These are phyloP conservation scores for Phocoena sinus DNA, from an alignment of 2,113 vertebrate species.

Conservation along the genomic window DNA sequence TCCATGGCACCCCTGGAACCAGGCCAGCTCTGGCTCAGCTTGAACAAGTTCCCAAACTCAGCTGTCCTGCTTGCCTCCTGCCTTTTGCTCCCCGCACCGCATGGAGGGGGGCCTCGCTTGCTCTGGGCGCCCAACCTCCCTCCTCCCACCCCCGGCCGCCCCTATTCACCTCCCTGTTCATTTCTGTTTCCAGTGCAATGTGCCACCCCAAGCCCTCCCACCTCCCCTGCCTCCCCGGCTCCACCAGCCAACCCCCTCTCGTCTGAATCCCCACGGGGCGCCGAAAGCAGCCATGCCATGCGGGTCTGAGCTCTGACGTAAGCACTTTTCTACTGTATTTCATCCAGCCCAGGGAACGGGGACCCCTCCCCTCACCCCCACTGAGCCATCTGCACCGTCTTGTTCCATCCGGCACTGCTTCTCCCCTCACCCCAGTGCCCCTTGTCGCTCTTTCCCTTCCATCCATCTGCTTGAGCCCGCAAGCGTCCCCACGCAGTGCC, in stretches of 20 bases:
- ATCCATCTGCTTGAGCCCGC: slow-evolving; percentile 8
- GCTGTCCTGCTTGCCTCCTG: slow-evolving; percentile 36
- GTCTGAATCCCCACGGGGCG: slow-evolving; percentile 83
- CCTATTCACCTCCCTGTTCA: slow-evolving; percentile 77
- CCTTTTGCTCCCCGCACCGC: background rate
- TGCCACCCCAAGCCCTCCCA: slow-evolving; percentile 87
- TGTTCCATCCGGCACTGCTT: background rate
- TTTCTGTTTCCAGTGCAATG: slow-evolving; percentile 90
- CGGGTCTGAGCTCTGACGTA: slow-evolving; percentile 93
- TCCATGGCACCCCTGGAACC: fast-evolving
- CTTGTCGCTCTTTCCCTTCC: background rate
- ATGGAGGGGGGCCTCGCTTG: slow-evolving; percentile 36
- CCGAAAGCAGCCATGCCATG: slow-evolving; percentile 91
- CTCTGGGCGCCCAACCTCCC: slow-evolving; percentile 21
- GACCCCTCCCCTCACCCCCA: background rate
- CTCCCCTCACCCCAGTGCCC: slow-evolving; percentile 19
- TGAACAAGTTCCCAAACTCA: background rate
- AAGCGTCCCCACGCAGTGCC: background rate
- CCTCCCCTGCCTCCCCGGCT: slow-evolving; percentile 90
- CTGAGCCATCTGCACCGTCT: background rate
- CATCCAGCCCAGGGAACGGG: slow-evolving; percentile 32
- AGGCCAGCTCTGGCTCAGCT: slow-evolving; percentile 21
- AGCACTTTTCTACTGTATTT: slow-evolving; percentile 82
- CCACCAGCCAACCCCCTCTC: slow-evolving; percentile 85
- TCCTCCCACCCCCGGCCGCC: background rate